Conservation (phyloP, 2,113 vertebrate genomes). For the Brachyistius frenatus region DNA sequence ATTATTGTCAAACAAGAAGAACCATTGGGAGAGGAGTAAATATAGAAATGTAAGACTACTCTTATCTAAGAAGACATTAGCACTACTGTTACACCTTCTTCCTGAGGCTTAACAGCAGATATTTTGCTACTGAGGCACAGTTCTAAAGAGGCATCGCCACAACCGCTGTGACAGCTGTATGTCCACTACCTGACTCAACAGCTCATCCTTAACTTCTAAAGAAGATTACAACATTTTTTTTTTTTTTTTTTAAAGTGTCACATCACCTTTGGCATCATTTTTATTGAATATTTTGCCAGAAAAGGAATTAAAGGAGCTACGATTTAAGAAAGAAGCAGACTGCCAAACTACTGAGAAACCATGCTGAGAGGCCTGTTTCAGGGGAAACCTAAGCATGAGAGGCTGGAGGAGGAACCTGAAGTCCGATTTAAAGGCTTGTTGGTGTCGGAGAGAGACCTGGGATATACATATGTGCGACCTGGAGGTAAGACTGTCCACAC, state of each 20-base stretch:
- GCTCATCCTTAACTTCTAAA: neutral
- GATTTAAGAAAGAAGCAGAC: neutral
- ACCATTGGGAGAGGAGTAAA: conserved; percentile 36
- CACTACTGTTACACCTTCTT: neutral
- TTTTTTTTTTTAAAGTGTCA: neutral
- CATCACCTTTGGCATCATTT: neutral
- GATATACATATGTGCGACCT: conserved; percentile 88
- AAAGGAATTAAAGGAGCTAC: neutral
- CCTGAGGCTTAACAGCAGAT: neutral
- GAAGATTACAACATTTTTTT: no score
- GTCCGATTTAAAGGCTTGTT: conserved; percentile 89
- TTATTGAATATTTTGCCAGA: neutral
- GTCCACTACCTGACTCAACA: neutral
- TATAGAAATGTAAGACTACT: conserved; percentile 18
- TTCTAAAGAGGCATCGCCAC: conserved; percentile 10
- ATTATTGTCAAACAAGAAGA: no score
- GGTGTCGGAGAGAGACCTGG: conserved; percentile 91
- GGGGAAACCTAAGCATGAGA: conserved; percentile 86
- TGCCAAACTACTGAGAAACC: conserved; percentile 21
- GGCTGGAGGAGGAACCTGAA: conserved; percentile 85
- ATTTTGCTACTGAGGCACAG: neutral
- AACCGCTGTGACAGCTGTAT: neutral
- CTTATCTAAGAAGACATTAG: neutral
- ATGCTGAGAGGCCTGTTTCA: conserved; percentile 81
- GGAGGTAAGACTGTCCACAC: conserved; percentile 90